A percentile compares a stretch with the other conserved stretches of the same genome.
Evolutionary conservation across 2,113 vertebrate genomes (phyloP).

Genomic region (Hemiscyllium ocellatum): DNA sequence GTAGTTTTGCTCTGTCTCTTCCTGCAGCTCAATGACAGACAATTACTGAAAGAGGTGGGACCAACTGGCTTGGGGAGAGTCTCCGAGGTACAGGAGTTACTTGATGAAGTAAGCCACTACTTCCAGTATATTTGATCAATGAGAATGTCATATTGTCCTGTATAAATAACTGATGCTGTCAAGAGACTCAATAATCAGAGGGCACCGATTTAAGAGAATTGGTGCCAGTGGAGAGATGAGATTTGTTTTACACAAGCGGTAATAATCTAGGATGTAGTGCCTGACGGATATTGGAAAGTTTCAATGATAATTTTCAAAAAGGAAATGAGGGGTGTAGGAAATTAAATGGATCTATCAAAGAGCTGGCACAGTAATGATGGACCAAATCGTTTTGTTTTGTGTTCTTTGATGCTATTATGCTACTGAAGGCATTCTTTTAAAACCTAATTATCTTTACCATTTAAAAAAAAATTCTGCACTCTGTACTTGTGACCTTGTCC

Average conservation of each 20-base stretch:
- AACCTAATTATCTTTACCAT: background rate
- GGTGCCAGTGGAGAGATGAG: background rate
- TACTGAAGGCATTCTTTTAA: background rate
- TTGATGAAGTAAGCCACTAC: constrained; percentile 61
- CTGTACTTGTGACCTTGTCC: constrained; percentile 1
- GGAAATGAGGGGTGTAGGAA: background rate
- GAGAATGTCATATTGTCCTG: background rate
- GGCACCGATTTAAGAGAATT: background rate
- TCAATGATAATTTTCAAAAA: background rate
- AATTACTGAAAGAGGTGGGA: constrained; percentile 64
- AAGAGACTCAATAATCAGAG: background rate
- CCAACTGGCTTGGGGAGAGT: constrained; percentile 55
- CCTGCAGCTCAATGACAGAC: constrained; percentile 54
- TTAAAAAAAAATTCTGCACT: background rate
- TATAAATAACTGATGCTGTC: background rate
- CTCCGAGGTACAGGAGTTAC: constrained; percentile 61
- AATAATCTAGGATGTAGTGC: background rate
- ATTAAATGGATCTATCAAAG: background rate
- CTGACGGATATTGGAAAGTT: background rate
- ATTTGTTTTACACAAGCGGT: background rate
- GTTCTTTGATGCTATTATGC: background rate
- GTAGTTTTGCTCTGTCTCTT: constrained; percentile 25
- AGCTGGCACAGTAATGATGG: background rate
- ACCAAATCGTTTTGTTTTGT: background rate
- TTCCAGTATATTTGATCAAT: background rate